Evolutionary conservation across 2,888 invertebrate species (phyloP).

Genomic region (Tiliacea citrago): DNA sequence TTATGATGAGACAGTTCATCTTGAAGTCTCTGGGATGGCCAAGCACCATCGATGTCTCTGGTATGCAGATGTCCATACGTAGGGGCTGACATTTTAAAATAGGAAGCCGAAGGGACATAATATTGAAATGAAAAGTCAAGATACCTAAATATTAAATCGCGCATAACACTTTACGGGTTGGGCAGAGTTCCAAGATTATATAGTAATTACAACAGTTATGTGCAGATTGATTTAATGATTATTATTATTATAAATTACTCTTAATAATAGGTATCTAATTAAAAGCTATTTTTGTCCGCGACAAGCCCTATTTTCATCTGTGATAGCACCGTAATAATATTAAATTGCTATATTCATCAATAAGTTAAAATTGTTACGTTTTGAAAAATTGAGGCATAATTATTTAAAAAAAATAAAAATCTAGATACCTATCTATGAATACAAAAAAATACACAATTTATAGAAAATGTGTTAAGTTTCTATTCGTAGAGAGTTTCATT

Average conservation of each 20-base stretch:
- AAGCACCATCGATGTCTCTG: too few species aligned
- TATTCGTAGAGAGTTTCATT: too few species aligned
- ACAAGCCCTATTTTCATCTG: neutral
- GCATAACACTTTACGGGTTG: neutral
- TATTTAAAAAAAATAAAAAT: too few species aligned
- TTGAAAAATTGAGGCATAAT: too few species aligned
- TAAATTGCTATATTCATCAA: too few species aligned
- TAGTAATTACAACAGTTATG: neutral
- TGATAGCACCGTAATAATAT: neutral
- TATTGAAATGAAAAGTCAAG: neutral
- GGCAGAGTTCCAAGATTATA: conserved; percentile 8
- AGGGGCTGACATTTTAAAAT: neutral
- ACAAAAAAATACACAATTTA: too few species aligned
- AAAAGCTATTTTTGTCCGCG: neutral
- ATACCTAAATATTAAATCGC: neutral
- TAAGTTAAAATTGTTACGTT: too few species aligned
- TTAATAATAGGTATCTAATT: neutral
- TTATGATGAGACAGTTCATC: neutral
- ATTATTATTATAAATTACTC: neutral
- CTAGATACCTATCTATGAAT: too few species aligned
- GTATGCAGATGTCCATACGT: too few species aligned
- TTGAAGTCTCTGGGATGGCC: neutral
- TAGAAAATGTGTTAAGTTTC: too few species aligned
- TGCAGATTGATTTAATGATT: neutral
- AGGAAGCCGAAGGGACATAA: neutral